A percentile compares a stretch with the other conserved stretches of the same genome.
These are phyloP conservation scores for Drosophila paranaensis DNA, from an alignment of 2,888 invertebrate species.

Conservation along the genomic window DNA sequence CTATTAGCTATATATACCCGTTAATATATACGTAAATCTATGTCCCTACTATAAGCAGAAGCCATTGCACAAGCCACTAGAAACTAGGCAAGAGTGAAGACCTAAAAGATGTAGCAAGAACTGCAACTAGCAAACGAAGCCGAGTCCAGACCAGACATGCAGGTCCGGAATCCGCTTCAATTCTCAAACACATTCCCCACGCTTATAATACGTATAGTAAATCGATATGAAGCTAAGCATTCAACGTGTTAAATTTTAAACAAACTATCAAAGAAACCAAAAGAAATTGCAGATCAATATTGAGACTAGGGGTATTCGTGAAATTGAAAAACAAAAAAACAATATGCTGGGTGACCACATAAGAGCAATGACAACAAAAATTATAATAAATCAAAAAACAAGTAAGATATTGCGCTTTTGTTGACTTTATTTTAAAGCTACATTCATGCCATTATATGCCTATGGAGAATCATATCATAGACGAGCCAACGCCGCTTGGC, in stretches of 20 bases:
- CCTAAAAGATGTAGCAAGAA: not conserved
- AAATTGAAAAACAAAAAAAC: not conserved
- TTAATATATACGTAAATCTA: conserved; percentile 40
- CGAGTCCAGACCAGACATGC: no score
- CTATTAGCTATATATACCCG: conserved; percentile 16
- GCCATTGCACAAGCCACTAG: conserved; percentile 46
- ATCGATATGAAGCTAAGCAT: not conserved
- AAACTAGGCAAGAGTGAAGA: conserved; percentile 18
- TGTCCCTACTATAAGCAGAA: conserved; percentile 45
- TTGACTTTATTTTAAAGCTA: not conserved
- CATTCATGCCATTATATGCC: not conserved
- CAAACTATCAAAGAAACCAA: conserved; percentile 3
- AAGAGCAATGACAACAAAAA: not conserved
- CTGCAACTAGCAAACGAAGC: not conserved
- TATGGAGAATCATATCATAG: not conserved
- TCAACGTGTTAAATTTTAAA: not conserved
- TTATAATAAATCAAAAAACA: not conserved
- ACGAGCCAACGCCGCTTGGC: no score
- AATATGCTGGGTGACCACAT: not conserved
- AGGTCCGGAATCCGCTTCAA: not conserved
- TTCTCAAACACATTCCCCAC: not conserved
- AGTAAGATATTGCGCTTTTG: not conserved
- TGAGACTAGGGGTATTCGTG: not conserved
- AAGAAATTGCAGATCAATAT: conserved; percentile 3
- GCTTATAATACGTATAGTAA: not conserved